Percentiles rank a stretch among this genome's conserved stretches.
These are phyloP conservation scores for Camponotus vicinus DNA, from an alignment of 1,140 invertebrate genomes.

Conservation along the genomic window DNA sequence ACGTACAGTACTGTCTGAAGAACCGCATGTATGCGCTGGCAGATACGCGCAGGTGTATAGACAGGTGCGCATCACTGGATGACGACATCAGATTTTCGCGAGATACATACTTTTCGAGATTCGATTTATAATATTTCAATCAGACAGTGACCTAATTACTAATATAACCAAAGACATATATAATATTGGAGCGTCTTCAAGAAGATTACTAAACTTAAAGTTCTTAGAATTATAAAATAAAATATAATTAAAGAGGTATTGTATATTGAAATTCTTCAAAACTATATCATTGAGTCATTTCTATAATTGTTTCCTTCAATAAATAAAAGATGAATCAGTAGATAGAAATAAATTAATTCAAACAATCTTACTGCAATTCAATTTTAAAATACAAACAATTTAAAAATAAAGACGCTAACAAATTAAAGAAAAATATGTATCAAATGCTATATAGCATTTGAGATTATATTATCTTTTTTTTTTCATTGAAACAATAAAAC, in stretches of 20 bases:
- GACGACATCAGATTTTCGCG: slow-evolving; percentile 26
- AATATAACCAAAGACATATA: not conserved
- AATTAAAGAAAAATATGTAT: too few relatives aligned
- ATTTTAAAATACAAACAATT: not conserved
- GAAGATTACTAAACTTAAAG: not conserved
- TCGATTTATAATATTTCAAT: slow-evolving; percentile 28
- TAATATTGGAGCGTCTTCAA: not conserved
- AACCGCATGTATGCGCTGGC: slow-evolving; percentile 65
- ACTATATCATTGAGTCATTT: not conserved
- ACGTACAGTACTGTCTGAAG: slow-evolving; percentile 78
- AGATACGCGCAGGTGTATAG: slow-evolving; percentile 61
- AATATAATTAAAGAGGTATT: not conserved
- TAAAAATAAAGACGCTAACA: not conserved
- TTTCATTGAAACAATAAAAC: not conserved
- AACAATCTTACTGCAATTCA: not conserved
- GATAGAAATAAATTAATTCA: not conserved
- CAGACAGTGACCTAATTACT: not conserved
- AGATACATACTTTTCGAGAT: too few relatives aligned
- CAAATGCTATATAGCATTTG: not conserved
- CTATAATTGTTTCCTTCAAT: not conserved
- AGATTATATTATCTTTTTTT: not conserved
- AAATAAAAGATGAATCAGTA: not conserved
- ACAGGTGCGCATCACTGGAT: slow-evolving; percentile 63
- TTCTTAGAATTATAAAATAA: not conserved
- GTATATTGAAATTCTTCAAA: not conserved